Base-by-base conservation (phyloP, 2,888 invertebrate species). In the Trichopria drosophilae region DNA sequence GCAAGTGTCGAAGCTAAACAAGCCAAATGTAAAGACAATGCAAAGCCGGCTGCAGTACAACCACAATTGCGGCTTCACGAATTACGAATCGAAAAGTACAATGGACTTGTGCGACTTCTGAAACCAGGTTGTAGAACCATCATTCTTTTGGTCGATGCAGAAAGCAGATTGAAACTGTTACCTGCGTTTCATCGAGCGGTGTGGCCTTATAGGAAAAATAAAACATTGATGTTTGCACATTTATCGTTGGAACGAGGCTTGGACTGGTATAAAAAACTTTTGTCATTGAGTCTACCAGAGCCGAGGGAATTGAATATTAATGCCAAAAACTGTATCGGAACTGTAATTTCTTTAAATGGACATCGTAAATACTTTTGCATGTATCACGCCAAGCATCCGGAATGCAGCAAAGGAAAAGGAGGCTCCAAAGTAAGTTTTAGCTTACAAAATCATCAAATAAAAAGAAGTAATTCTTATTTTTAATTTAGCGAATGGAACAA, bases 311-410 rank as follows among this genome's bases (percentile, higher is more conserved):
- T 94, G 60, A 86, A 87, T 58, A 95, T 99, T 53, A 98, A 97
- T 80, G 92, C 94, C 16, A 84, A 93, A 64, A 97, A 98, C 79
- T 97, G 97, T 73, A 88, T 97, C 32, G 98, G 98, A 45, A 95
- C 95, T 4, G 97, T 99, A 51, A 80, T 99, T 36, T 90, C 96
- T 1, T 80, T 99, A 57, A 98, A 98, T 78, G 97, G 98, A 18
- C 93, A 94, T 78, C 83, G 97, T 57, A 93, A 94, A 78, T 97
- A 98, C 81, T 98, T 95, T 80, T 97, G 95, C 76, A 95, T 99
- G 81, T 99, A 96, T 79, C 98, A 99, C 79, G 93, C 93, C 49
- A 95, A 93, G 77, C 94, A 95, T 77, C 90, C 91, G 1, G 93
- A 93, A 78, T 75, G 75, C 43, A 81, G 82, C 51, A 77, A 75